Conservation (phyloP, 2,797 vertebrate genomes). For the Crypturellus tataupa region DNA sequence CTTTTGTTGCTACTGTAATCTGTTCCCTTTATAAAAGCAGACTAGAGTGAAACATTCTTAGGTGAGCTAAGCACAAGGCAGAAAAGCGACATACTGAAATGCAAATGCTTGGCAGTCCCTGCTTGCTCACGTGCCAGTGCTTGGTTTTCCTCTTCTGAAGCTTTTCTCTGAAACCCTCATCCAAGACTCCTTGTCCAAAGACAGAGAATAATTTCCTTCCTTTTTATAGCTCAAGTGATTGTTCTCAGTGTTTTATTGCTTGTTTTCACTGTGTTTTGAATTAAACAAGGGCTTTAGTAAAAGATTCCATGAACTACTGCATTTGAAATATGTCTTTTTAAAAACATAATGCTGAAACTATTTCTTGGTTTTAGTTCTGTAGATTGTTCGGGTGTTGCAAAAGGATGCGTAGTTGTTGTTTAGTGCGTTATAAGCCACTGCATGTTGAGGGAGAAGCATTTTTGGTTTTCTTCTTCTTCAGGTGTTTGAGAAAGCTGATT, state of each 20-base stretch:
- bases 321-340: background rate
- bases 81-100: background rate
- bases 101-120: background rate
- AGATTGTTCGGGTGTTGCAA: background rate
- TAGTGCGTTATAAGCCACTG: background rate
- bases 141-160: background rate
- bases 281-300: constrained; percentile 1
- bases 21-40: background rate
- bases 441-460: background rate
- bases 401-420: background rate
- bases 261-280: constrained; percentile 42
- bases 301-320: constrained; percentile 5
- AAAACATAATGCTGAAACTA: background rate
- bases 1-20: background rate
- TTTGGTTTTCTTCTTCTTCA: background rate
- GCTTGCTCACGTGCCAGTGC: background rate
- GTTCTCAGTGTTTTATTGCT: constrained; percentile 10
- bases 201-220: constrained; percentile 23
- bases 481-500: background rate
- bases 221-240: constrained; percentile 9
- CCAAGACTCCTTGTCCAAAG: background rate
- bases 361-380: background rate
- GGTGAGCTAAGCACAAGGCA: background rate
- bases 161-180: background rate
- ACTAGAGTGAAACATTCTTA: background rate